Evolutionary conservation across 2,113 vertebrate genomes (phyloP).

Genomic region (Corvus cornix): DNA sequence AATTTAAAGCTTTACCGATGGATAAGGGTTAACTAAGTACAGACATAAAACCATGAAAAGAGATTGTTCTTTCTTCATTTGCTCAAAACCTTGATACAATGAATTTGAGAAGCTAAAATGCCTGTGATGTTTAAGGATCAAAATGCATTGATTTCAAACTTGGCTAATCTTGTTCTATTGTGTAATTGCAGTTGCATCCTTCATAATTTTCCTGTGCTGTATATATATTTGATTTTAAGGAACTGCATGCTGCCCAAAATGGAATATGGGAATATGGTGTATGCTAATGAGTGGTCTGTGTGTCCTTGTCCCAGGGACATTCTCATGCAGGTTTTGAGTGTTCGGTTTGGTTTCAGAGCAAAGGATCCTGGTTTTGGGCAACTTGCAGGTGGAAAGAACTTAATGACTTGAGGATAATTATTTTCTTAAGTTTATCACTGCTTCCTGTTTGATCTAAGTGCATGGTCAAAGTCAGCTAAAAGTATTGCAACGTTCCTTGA

Average conservation of each 20-base stretch:
- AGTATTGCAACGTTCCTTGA: not conserved
- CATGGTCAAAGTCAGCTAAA: not conserved
- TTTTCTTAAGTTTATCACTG: not conserved
- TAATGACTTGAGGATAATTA: not conserved
- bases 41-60: not conserved
- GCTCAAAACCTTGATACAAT: not conserved
- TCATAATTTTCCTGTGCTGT: not conserved
- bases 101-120: not conserved
- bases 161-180: not conserved
- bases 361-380: not conserved
- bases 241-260: not conserved
- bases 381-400: not conserved
- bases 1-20: not conserved
- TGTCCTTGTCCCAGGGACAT: not conserved
- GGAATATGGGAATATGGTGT: fast-evolving
- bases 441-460: not conserved
- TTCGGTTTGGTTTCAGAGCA: not conserved
- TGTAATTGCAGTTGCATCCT: not conserved
- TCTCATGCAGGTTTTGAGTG: not conserved
- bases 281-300: not conserved
- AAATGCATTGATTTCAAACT: not conserved
- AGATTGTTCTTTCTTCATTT: not conserved
- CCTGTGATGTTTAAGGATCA: not conserved
- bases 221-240: not conserved
- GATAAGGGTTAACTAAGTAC: not conserved